These are phyloP conservation scores for Lithosia quadra DNA, from an alignment of 2,888 invertebrate genomes.

Conservation along the genomic window DNA sequence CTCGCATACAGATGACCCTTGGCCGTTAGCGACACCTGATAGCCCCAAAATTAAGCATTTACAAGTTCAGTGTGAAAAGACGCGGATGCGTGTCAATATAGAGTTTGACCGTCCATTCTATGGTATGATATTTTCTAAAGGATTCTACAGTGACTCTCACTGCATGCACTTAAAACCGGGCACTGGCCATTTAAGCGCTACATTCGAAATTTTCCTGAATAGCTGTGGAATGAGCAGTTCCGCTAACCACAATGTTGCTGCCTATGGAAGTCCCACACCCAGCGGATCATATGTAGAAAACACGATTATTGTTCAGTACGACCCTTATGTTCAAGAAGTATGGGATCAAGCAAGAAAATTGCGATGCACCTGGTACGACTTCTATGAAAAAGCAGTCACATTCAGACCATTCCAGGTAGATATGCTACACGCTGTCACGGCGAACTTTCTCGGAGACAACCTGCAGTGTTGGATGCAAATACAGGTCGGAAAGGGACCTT, in stretches of 20 bases:
- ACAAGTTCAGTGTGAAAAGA: conserved; percentile 98
- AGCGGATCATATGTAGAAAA: conserved; percentile 98
- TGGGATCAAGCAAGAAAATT: conserved; percentile 98
- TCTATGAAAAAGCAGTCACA: conserved; percentile 97
- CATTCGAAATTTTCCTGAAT: conserved; percentile 97
- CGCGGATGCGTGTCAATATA: conserved; percentile 97
- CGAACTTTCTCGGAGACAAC: conserved; percentile 98
- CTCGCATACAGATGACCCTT: conserved; percentile 91
- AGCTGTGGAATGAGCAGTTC: conserved; percentile 98
- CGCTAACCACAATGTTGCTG: conserved; percentile 94
- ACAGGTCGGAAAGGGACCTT: conserved; percentile 98
- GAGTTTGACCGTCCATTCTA: conserved; percentile 98
- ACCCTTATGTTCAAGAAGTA: conserved; percentile 97
- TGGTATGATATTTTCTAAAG: conserved; percentile 98
- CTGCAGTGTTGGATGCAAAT: conserved; percentile 99
- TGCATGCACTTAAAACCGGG: conserved; percentile 97
- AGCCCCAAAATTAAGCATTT: conserved; percentile 97
- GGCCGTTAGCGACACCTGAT: conserved; percentile 95
- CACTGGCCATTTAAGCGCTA: conserved; percentile 95
- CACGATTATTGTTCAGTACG: conserved; percentile 97
- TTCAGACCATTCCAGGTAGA: conserved; percentile 98
- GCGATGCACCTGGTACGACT: conserved; percentile 98
- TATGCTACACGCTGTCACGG: conserved; percentile 97
- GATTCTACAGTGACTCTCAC: conserved; percentile 96
- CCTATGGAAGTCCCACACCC: conserved; percentile 95